phyloP scores from a whole-genome alignment of 2,888 invertebrate species.

The Mimumesa dahlbomi region DNA sequence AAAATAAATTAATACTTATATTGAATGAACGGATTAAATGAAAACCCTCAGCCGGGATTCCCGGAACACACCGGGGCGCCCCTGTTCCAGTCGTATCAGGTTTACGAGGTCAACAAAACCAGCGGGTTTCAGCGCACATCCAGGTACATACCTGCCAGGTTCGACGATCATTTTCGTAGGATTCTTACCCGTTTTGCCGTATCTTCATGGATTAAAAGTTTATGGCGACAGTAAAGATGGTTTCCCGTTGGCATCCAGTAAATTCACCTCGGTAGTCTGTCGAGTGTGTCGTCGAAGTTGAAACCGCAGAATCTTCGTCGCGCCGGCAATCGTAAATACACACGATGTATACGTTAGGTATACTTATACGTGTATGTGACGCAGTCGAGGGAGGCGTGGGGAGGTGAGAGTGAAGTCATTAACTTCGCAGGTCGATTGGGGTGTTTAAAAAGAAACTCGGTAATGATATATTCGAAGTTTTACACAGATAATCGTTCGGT shows the following conservation, averaged over 20 bases:
- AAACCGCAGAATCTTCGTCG: slow-evolving; percentile 28
- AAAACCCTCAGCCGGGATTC: too few relatives aligned
- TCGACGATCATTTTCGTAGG: slow-evolving; percentile 21
- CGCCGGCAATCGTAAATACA: slow-evolving; percentile 20
- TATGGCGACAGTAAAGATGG: slow-evolving; percentile 36
- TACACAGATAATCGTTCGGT: too few relatives aligned
- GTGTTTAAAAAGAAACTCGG: too few relatives aligned
- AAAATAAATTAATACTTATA: too few relatives aligned
- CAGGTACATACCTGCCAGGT: slow-evolving; percentile 13
- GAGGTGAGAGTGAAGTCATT: too few relatives aligned
- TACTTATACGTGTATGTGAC: too few relatives aligned
- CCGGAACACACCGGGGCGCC: not conserved
- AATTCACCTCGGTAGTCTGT: slow-evolving; percentile 26
- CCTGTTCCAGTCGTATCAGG: slow-evolving; percentile 13
- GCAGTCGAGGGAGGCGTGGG: too few relatives aligned
- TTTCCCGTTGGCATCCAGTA: slow-evolving; percentile 13
- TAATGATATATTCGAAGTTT: too few relatives aligned
- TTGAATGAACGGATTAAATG: too few relatives aligned
- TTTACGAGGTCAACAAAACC: slow-evolving; percentile 39
- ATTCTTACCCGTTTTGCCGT: slow-evolving; percentile 5
- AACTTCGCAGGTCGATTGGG: too few relatives aligned
- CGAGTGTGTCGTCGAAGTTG: slow-evolving; percentile 13
- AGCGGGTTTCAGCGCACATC: slow-evolving; percentile 16
- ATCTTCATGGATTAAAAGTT: slow-evolving; percentile 41
- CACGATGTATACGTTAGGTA: slow-evolving; percentile 5